Percentiles rank a stretch among this genome's conserved stretches.
phyloP scores from a whole-genome alignment of 2,888 invertebrate species.

The Magallana nippona region DNA sequence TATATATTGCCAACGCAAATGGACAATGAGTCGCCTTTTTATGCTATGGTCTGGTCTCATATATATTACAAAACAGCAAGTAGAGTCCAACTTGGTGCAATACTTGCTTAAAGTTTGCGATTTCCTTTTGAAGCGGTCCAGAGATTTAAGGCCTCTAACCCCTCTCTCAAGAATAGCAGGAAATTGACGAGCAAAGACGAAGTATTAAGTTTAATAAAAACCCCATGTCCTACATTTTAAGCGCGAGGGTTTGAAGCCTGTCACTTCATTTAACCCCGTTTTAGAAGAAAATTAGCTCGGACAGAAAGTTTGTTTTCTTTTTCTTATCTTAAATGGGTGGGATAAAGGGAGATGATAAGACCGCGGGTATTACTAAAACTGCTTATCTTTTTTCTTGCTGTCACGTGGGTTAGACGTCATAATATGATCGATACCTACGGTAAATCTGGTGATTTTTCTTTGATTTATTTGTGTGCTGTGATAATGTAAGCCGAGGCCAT shows the following conservation, averaged over 20 bases:
- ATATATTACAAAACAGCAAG: no score
- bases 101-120: neutral
- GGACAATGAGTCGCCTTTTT: no score
- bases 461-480: conserved; percentile 41
- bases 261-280: conserved; percentile 32
- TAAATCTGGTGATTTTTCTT: conserved; percentile 44
- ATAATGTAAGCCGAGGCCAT: conserved; percentile 41
- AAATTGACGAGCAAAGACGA: neutral
- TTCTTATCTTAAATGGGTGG: conserved; percentile 44
- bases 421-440: conserved; percentile 41
- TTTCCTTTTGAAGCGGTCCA: neutral
- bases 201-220: conserved; percentile 6
- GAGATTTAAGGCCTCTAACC: neutral
- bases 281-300: conserved; percentile 27
- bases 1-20: no score
- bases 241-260: conserved; percentile 5
- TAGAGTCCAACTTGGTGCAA: no score
- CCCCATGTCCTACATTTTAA: conserved; percentile 15
- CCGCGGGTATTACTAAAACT: conserved; percentile 41
- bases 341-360: conserved; percentile 36
- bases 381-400: conserved; percentile 41
- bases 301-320: conserved; percentile 44
- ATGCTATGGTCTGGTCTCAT: no score
- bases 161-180: neutral
- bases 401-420: conserved; percentile 41